Base-by-base conservation (phyloP, 2,797 vertebrate genomes). In the Pipistrellus pipistrellus region DNA sequence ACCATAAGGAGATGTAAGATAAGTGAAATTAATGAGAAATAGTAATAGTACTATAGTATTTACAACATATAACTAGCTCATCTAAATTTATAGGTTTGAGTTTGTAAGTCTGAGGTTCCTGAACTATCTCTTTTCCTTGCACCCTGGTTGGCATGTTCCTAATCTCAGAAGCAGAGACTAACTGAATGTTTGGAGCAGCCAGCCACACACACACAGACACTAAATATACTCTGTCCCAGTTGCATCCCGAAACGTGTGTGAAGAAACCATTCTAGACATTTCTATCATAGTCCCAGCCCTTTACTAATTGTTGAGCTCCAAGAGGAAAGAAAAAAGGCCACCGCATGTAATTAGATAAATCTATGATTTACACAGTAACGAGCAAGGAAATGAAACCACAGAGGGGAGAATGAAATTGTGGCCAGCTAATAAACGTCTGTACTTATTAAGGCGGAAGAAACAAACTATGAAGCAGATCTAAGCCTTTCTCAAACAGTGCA, bases 371-470 rank as follows among this genome's bases (percentile, higher is more conserved):
- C 89, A 95, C 95, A 93, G 95, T 96, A 96, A 92, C 41, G 0
- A 96, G 91, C 89, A 94, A 92, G 48, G 91, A 95, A 96, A 73
- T 88, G 92, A 97, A 86, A 76, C 95, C 91, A 71, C 95, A 95
- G 76, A 91, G 90, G 89, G 59, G 13, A 76, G 88, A 88, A 69
- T 48, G 90, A 85, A 91, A 96, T 41, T 85, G 64, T 73, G 93
- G 64, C 89, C 66, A 80, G 91, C 87, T 96, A 97, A 80, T 94
- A 91, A 94, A 78, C 95, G 94, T 95, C 96, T 96, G 86, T 95
- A 95, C 76, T 95, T 97, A 96, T 95, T 96, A 97, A 90, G 85
- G 69, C 71, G 85, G 83, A 92, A 96, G 92, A 94, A 94, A 95
- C 77, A 95, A 90, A 81, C 85, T 59, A 27, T 53, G 80, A 80